Percentiles rank a stretch among this genome's conserved stretches.
Conservation (phyloP, 2,797 vertebrate species). For the Lagodon rhomboides region DNA sequence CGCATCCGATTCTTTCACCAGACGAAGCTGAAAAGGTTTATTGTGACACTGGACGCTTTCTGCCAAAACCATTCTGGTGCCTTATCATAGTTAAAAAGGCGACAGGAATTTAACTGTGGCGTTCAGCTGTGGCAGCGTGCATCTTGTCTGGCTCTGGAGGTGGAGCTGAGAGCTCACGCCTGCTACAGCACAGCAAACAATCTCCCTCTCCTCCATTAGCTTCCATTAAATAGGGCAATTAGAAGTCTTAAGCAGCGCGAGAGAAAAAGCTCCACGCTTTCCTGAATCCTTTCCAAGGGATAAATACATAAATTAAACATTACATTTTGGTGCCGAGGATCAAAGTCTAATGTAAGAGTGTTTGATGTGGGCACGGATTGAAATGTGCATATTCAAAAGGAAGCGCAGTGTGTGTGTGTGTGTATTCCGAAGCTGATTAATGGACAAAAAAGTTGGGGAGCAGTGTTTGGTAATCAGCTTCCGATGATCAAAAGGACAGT, state of each 20-base stretch:
- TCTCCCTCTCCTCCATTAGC: constrained; percentile 30
- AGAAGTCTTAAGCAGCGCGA: constrained; percentile 20
- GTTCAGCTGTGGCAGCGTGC: not conserved
- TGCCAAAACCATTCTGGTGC: not conserved
- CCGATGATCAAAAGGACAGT: constrained; percentile 62
- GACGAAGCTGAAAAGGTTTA: constrained; percentile 3
- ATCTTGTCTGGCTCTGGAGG: not conserved
- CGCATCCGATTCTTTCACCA: constrained; percentile 10
- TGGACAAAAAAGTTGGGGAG: constrained; percentile 8
- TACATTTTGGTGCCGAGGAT: constrained; percentile 49
- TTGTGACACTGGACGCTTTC: not conserved
- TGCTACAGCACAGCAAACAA: constrained; percentile 24
- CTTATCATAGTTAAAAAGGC: not conserved
- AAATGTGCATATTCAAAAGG: constrained; percentile 54
- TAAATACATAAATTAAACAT: constrained; percentile 73
- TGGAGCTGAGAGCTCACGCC: not conserved
- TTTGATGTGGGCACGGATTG: constrained; percentile 61
- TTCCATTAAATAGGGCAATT: constrained; percentile 51
- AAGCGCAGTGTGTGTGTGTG: constrained; percentile 26
- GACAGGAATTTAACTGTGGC: not conserved
- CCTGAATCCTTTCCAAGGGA: constrained; percentile 50
- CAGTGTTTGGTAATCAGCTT: constrained; percentile 38
- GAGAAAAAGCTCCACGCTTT: constrained; percentile 23
- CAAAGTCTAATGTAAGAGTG: constrained; percentile 53
- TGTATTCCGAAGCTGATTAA: constrained; percentile 55